phyloP scores from a whole-genome alignment of 2,113 vertebrate species.

The Mesocricetus auratus region DNA sequence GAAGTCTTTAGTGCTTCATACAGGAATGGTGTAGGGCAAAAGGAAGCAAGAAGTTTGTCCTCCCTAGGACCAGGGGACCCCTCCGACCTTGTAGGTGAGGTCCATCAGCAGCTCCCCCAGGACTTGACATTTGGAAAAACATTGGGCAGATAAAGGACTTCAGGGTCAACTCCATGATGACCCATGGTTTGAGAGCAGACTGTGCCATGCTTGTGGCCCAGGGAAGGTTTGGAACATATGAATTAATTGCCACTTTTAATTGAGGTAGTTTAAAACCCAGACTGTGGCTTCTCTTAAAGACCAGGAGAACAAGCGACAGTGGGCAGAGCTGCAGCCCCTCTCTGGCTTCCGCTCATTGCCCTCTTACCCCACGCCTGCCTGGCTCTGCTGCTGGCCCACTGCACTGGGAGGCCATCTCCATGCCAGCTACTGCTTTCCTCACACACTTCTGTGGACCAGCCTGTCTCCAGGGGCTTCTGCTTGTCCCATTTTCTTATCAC shows the following conservation, averaged over 20 bases:
- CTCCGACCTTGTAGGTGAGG: neutral
- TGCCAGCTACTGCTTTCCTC: accelerated
- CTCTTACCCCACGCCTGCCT: neutral
- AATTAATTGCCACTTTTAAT: neutral
- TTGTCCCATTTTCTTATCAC: accelerated
- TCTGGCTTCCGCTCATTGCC: neutral
- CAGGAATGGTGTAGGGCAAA: neutral
- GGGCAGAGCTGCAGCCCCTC: accelerated
- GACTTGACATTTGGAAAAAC: neutral
- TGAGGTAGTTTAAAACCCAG: neutral
- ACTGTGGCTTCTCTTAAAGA: neutral
- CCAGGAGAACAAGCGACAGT: neutral
- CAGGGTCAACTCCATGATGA: neutral
- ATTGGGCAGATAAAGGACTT: neutral
- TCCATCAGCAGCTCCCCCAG: accelerated
- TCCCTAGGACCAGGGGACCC: neutral
- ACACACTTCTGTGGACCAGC: neutral
- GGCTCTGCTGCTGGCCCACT: neutral
- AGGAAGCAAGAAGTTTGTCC: neutral
- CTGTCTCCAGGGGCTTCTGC: neutral
- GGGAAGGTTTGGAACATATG: neutral
- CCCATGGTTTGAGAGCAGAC: neutral
- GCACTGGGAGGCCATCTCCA: neutral
- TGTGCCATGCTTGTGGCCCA: neutral
- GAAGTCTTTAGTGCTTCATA: neutral